Evolutionary conservation across 1,140 invertebrate species (phyloP), one percentile per base, ranked within the genome.

Genomic region (Drosophila obscura): DNA sequence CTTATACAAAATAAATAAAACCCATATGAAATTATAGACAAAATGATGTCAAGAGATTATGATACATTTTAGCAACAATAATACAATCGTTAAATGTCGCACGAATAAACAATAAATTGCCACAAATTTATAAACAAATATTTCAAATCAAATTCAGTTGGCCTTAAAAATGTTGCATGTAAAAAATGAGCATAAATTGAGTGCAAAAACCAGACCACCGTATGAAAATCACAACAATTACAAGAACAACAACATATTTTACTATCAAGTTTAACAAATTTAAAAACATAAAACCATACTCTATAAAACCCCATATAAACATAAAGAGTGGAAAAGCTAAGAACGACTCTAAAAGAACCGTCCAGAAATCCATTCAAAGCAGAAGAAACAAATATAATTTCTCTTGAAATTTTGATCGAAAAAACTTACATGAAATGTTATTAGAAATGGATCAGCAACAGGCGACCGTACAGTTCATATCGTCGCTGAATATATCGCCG

Each of bases 401-500:
- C 8, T 58, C 31, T 63, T 50, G 13, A 60, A 56, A n/a, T 35
- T 59, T 35, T 59, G 19, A 50, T 28, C 19, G n/a, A 19, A 41
- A 61, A 73, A 88, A 73, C 69, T 15, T 77, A 56, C 53, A 88
- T 89, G 93, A 93, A 94, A 95, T 96, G 95, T 95, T 95, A 95
- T 95, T 95, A 93, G 94, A 95, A 93, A 96, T 96, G 95, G 95
- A 96, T 94, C 95, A 95, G 92, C 95, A 96, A 90, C 93, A 93
- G 85, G 93, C 93, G 93, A 94, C 96, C 93, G 94, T 95, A 93
- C 94, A 95, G 93, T 94, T 96, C 92, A 95, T 96, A 93, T 96
- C 96, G 92, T 94, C 96, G 92, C 94, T 96, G 80, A 96, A 96
- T 93, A 96, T 97, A 95, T 96, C 96, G 92, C 95, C 96, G 72